Evolutionary conservation across 1,140 invertebrate species (phyloP), one percentile per base, ranked within the genome.

Genomic region (Drosophila trapezifrons): DNA sequence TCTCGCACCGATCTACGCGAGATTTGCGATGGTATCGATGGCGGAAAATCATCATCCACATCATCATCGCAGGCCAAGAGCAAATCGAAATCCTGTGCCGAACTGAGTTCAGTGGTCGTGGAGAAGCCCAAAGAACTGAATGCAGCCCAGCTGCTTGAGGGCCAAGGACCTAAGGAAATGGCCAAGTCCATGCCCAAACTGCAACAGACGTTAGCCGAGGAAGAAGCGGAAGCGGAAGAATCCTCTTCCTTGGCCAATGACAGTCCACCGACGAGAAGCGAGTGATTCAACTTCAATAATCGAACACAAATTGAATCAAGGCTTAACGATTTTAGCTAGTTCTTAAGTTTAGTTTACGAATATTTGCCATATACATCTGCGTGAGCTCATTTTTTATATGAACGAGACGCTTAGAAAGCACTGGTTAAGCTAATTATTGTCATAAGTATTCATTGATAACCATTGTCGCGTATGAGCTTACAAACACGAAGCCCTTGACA

Each of bases 291-390:
- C 22, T 32, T 40, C 9, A 32, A 51, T 66, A 32, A 47, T 37
- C 13, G 12, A 32, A 65, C 71, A 51, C 65, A 54, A 54, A 59
- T 79, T 80, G 64, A 47, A 43, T 10, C 57, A 77, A 49, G 18
- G 43, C 58, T 84, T 72, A 77, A 89, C 84, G 83, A 87, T 87
- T 87, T 87, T 87, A 85, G 80, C 12, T 87, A 87, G 59, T 45
- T 29, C 6, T n/a, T 83, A 86, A 83, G 83, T 35, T 54, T 70
- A 76, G 59, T 47, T 59, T 76, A 76, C 46, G 40, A 32, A 60
- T 22, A 37, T 46, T 67, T 83, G 83, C 83, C 83, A 86, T 87
- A 86, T 47, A 29, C 35, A 67, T 58, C 52, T 74, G 72, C 45
- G 45, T 60, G 63, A 83, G 40, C 65, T 56, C 56, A 27, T 49